Percentiles rank a stretch among this genome's conserved stretches.
Evolutionary conservation across 2,113 vertebrate species (phyloP).

Genomic region (Hydrolagus affinis): DNA sequence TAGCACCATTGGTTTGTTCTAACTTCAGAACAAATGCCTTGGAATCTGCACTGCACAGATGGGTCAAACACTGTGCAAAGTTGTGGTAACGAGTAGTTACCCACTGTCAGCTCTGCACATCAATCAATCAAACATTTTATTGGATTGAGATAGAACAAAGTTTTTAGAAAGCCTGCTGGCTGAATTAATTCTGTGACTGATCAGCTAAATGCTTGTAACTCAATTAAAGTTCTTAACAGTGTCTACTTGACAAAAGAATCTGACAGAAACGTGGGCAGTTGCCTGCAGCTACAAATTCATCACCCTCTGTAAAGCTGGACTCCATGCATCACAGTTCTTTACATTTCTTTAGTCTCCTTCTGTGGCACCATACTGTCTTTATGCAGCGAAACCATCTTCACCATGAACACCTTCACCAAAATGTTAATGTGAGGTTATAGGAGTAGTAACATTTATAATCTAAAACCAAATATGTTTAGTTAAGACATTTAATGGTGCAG

Average conservation of each 20-base stretch:
- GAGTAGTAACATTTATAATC: neutral
- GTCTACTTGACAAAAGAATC: constrained; percentile 58
- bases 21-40: constrained; percentile 40
- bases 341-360: neutral
- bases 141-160: constrained; percentile 46
- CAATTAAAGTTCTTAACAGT: constrained; percentile 69
- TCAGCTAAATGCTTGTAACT: constrained; percentile 64
- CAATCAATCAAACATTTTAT: constrained; percentile 61
- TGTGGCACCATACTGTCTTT: neutral
- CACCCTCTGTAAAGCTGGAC: constrained; percentile 34
- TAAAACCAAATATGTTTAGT: neutral
- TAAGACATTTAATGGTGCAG: too few relatives aligned
- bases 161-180: constrained; percentile 70
- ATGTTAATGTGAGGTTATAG: neutral
- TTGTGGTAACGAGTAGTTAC: neutral
- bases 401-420: neutral
- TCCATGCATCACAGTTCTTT: neutral
- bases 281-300: constrained; percentile 46
- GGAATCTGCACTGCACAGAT: constrained; percentile 64
- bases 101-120: constrained; percentile 60
- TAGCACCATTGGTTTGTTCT: neutral
- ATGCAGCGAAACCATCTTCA: too few relatives aligned
- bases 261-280: constrained; percentile 48
- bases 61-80: constrained; percentile 60
- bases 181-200: constrained; percentile 61